Evolutionary conservation across 2,113 vertebrate genomes (phyloP).

Genomic region (Semnornis frantzii): DNA sequence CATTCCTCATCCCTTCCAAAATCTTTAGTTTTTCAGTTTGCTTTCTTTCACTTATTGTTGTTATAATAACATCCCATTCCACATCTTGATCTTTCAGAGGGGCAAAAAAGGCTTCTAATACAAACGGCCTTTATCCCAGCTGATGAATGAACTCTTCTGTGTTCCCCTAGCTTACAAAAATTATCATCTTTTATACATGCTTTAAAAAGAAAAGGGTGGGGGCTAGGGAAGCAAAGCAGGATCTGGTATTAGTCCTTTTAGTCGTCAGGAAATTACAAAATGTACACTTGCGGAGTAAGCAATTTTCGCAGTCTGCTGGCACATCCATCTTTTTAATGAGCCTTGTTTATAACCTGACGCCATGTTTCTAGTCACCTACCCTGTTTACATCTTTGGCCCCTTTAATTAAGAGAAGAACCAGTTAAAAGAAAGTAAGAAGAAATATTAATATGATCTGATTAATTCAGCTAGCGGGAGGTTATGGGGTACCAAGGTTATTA

Average conservation of each 20-base stretch:
- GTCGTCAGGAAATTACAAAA: slow-evolving; percentile 88
- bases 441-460: slow-evolving; percentile 90
- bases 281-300: slow-evolving; percentile 85
- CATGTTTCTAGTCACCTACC: slow-evolving; percentile 83
- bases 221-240: slow-evolving; percentile 62
- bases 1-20: not conserved
- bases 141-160: slow-evolving; percentile 75
- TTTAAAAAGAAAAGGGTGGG: slow-evolving; percentile 66
- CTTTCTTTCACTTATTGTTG: not conserved
- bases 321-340: slow-evolving; percentile 93
- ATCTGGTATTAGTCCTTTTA: slow-evolving; percentile 83
- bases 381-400: slow-evolving; percentile 89
- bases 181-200: slow-evolving; percentile 83
- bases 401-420: slow-evolving; percentile 91
- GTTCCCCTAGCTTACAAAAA: slow-evolving; percentile 76
- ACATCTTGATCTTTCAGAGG: not conserved
- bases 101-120: slow-evolving; percentile 31
- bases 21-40: not conserved
- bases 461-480: slow-evolving; percentile 90
- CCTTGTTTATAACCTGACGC: slow-evolving; percentile 88
- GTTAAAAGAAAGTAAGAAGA: slow-evolving; percentile 87
- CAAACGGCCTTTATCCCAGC: slow-evolving; percentile 66
- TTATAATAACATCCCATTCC: slow-evolving; percentile 21
- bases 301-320: slow-evolving; percentile 81
- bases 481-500: slow-evolving; percentile 89